A percentile compares a stretch with the other conserved stretches of the same genome.
Evolutionary conservation across 2,888 invertebrate genomes (phyloP).

Genomic region (Ormyrus rosae): DNA sequence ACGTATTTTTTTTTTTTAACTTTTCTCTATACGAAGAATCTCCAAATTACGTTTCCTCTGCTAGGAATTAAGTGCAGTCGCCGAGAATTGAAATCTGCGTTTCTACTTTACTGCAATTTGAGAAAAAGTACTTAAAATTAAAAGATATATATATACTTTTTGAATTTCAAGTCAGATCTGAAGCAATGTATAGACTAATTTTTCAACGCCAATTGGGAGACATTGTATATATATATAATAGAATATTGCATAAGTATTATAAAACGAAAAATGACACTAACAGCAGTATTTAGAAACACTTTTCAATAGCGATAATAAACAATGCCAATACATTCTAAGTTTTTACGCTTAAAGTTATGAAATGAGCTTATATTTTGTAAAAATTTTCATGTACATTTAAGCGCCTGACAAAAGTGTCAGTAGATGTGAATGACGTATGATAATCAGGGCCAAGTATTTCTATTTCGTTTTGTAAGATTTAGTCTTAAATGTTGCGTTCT

Average conservation of each 20-base stretch:
- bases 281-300: constrained; percentile 25
- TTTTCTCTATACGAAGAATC: too few relatives aligned
- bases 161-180: neutral
- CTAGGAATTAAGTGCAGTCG: too few relatives aligned
- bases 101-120: too few relatives aligned
- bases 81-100: too few relatives aligned
- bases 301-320: neutral
- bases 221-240: constrained; percentile 13
- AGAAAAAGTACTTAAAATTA: too few relatives aligned
- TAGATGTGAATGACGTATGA: neutral
- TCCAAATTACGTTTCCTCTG: too few relatives aligned
- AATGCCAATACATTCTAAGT: constrained; percentile 35
- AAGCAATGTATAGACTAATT: constrained; percentile 1
- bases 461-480: neutral
- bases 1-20: too few relatives aligned
- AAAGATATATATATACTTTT: too few relatives aligned
- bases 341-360: constrained; percentile 37
- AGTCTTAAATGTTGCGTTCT: constrained; percentile 23
- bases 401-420: neutral
- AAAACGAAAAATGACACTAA: neutral
- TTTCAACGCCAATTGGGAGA: neutral
- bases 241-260: neutral
- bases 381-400: constrained; percentile 36
- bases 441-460: constrained; percentile 25
- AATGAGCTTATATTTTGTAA: constrained; percentile 52